Evolutionary conservation across 2,888 invertebrate species (phyloP).

Genomic region (Vesta saturnalis): DNA sequence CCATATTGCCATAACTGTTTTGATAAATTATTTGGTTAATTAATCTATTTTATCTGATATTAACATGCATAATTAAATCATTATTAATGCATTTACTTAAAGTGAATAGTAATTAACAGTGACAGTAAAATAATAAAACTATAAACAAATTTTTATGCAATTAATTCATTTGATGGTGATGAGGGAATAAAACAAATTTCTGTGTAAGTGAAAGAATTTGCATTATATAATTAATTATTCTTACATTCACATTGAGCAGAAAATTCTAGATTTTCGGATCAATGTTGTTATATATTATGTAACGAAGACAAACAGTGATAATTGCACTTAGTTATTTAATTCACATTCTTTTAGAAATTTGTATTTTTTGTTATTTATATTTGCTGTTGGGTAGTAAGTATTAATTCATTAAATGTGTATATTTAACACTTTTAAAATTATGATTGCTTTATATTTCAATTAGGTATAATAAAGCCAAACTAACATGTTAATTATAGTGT

Average conservation of each 20-base stretch:
- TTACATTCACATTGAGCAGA: no score
- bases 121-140: not conserved
- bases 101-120: slow-evolving; percentile 11
- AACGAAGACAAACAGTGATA: slow-evolving; percentile 4
- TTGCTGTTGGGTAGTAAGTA: slow-evolving; percentile 6
- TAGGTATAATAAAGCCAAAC: slow-evolving; percentile 16
- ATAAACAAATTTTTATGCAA: not conserved
- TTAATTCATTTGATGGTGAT: not conserved
- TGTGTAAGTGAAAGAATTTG: not conserved
- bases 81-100: slow-evolving; percentile 10
- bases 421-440: not conserved
- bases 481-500: slow-evolving; percentile 23
- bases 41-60: not conserved
- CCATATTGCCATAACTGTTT: slow-evolving; percentile 99
- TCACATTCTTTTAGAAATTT: slow-evolving; percentile 18
- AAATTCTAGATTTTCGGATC: not conserved
- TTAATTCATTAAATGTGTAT: not conserved
- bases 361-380: slow-evolving; percentile 13
- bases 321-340: slow-evolving; percentile 22
- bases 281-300: not conserved
- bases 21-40: slow-evolving; percentile 93
- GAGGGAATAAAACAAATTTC: not conserved
- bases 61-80: not conserved
- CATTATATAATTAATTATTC: not conserved
- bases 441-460: not conserved